A percentile compares a stretch with the other conserved stretches of the same genome.
Evolutionary conservation across 2,888 invertebrate species (phyloP).

Genomic region (Lasioglossum morio): DNA sequence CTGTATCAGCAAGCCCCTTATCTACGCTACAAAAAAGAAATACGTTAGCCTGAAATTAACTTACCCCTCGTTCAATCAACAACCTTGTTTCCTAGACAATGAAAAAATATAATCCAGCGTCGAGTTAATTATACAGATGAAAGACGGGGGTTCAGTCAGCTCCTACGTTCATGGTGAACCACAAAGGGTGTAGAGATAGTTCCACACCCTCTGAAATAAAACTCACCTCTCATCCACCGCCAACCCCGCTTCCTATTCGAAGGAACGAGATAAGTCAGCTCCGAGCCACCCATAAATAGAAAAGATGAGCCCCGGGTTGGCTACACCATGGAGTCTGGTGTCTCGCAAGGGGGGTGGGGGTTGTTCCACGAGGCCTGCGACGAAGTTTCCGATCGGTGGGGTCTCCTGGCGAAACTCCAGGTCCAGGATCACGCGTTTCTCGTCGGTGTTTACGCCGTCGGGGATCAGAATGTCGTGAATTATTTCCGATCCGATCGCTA

Average conservation of each 20-base stretch:
- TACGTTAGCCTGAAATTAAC: neutral
- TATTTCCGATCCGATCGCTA: slow-evolving; percentile 52
- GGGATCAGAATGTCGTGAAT: slow-evolving; percentile 37
- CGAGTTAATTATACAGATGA: neutral
- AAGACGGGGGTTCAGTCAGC: neutral
- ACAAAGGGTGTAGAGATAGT: neutral
- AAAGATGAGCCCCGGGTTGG: neutral
- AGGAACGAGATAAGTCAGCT: neutral
- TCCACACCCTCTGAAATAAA: neutral
- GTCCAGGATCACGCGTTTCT: neutral
- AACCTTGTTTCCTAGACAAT: neutral
- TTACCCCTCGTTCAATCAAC: neutral
- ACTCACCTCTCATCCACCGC: neutral
- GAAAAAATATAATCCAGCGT: neutral
- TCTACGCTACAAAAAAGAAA: neutral
- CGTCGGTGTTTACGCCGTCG: neutral
- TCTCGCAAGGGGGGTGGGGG: neutral
- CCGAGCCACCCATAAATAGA: neutral
- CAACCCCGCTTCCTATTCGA: neutral
- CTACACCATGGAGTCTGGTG: neutral
- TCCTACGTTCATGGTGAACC: neutral
- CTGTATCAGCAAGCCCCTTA: neutral
- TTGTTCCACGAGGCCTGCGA: neutral
- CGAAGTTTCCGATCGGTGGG: neutral
- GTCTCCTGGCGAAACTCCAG: neutral